Evolutionary conservation across 2,888 invertebrate genomes (phyloP).

Genomic region (Actias luna): DNA sequence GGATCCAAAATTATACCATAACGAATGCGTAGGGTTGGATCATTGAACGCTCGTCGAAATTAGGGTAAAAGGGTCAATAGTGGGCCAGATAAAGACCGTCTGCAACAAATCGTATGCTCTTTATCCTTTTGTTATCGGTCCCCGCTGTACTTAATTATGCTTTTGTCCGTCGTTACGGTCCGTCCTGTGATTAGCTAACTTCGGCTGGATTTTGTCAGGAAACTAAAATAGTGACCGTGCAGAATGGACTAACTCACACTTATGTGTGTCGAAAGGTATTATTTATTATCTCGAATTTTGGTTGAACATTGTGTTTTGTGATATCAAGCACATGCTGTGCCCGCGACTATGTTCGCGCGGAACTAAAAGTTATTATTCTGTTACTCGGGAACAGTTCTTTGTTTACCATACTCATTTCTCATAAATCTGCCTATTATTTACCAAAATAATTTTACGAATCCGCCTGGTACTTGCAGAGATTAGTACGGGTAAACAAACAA

Average conservation of each 20-base stretch:
- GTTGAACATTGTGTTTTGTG: slow-evolving; percentile 12
- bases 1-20: slow-evolving; percentile 33
- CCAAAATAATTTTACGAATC: too few species aligned
- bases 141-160: slow-evolving; percentile 79
- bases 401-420: too few species aligned
- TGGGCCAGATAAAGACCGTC: slow-evolving; percentile 76
- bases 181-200: slow-evolving; percentile 61
- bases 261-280: background rate
- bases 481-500: too few species aligned
- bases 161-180: slow-evolving; percentile 69
- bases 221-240: slow-evolving; percentile 47
- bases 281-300: slow-evolving; percentile 3
- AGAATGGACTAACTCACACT: background rate
- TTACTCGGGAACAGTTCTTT: too few species aligned
- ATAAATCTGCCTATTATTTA: too few species aligned
- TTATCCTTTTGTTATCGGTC: slow-evolving; percentile 73
- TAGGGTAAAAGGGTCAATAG: slow-evolving; percentile 80
- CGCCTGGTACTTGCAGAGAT: too few species aligned
- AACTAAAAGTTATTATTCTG: too few species aligned
- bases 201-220: slow-evolving; percentile 46
- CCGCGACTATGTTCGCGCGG: too few species aligned
- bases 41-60: slow-evolving; percentile 56
- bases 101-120: slow-evolving; percentile 79
- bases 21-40: slow-evolving; percentile 45
- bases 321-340: too few species aligned